Base-by-base conservation (phyloP, 2,888 invertebrate species). In the Geotrupes spiniger region DNA sequence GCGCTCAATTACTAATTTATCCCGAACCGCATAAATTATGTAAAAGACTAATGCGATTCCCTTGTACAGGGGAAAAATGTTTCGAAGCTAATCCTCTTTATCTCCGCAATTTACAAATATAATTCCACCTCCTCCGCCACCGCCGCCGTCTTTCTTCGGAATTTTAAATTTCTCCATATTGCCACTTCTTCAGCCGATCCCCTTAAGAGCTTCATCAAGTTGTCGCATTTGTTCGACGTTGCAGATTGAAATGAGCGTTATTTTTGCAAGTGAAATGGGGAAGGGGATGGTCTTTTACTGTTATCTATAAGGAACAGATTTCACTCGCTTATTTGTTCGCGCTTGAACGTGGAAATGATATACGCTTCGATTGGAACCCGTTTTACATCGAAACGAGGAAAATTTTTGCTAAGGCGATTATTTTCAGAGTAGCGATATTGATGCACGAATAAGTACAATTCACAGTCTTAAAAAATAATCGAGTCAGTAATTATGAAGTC, bases 241-340 rank as follows among this genome's bases (percentile, higher is more conserved):
- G 55, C 60, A 58, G 60, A 61, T 59, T 57, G 52, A 55, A 57
- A 57, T 57, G 58, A 59, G 58, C 55, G 55, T 58, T 62, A 64
- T 63, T 66, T 66, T 65, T 66, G 66, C 63, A 66, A 66, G 64
- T 63, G 62, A 66, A 68, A 68, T 66, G 63, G 62, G 64, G 64
- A 57, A 61, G 49, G 51, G 53, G 60, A 65, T 64, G 63, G 64
- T 59, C 60, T 65, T 65, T 65, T 60, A 60, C 56, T 65, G 65
- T 64, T 65, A 66, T 65, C 65, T 62, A 58, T 53, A 55, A 53
- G 57, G 49, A 63, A 62, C 64, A 65, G 64, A 60, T 66, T 63
- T 63, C 57, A 60, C 51, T 42, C 58, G 59, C 62, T 63, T 63
- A 64, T 64, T 64, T 63, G 62, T 61, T 61, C 52, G 60, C 54